phyloP scores from a whole-genome alignment of 2,113 vertebrate genomes.

The Alouatta palliata region DNA sequence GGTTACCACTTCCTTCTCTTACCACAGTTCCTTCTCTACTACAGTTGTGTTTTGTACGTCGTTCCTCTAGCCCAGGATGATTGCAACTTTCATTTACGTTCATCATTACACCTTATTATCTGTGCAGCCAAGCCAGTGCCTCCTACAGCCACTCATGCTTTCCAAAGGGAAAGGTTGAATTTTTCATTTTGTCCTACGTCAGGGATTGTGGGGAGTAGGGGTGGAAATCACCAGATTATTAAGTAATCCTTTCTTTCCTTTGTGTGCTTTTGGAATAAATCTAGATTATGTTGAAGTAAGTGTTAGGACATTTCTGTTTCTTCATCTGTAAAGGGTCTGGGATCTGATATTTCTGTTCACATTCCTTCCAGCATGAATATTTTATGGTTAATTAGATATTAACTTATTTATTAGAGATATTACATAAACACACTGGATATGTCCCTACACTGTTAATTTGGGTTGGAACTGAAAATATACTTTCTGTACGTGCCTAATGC shows the following conservation, averaged over 20 bases:
- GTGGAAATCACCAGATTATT: neutral
- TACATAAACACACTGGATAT: neutral
- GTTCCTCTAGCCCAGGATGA: neutral
- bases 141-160: neutral
- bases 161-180: neutral
- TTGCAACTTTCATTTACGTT: neutral
- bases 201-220: too few relatives aligned
- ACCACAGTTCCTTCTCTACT: neutral
- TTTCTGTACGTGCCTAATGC: neutral
- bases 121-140: neutral
- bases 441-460: neutral
- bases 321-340: neutral
- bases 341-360: neutral
- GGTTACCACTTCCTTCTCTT: neutral
- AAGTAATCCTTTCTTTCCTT: neutral
- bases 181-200: neutral
- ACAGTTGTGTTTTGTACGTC: neutral
- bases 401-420: neutral
- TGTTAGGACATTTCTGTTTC: neutral
- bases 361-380: neutral
- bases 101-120: neutral
- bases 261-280: conserved; percentile 31
- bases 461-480: neutral
- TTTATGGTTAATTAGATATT: neutral
- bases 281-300: neutral